Evolutionary conservation across 2,888 invertebrate genomes (phyloP), one percentile per base, ranked within the genome.

Genomic region (Micropterix aruncella): DNA sequence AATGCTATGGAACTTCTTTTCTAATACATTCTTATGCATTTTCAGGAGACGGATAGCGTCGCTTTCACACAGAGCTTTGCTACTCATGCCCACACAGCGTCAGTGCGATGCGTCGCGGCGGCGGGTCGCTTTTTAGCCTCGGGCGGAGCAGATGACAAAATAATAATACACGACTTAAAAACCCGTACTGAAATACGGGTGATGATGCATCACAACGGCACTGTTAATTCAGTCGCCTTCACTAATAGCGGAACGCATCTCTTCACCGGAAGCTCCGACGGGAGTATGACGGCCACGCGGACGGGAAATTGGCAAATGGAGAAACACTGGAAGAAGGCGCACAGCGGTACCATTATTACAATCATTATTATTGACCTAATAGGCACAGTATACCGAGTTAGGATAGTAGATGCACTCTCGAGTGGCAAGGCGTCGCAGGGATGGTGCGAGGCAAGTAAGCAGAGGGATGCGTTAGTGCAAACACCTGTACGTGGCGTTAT

Each of bases 91-190:
- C 95, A 95, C 58, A 75, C 79, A 48, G 80, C 84, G 15, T 84
- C 90, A 50, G 72, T 96, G 12, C 76, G 87, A 55, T 76, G 81
- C 50, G 60, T 92, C 2, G 76, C 85, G 1, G 68, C 78, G 5
- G 77, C 75, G 12, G 79, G 79, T 2, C 78, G 77, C 56, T 83
- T 81, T 60, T 60, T 94, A 41, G 92, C 90, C 1, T 88, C 91
- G 1, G 93, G 92, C 5, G 87, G 89, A 42, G 79, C 86, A 2
- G 95, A 96, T 63, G 95, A 95, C 64, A 80, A 83, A 48, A 81
- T 95, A 44, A 79, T 84, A 43, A 67, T 96, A 2, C 89, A 91
- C 52, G 86, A 93, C 58, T 75, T 96, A 69, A 77, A 77, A 50
- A 74, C 73, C 1, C 74, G 90, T 27, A 80, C 77, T 54, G 89